Evolutionary conservation across 2,888 invertebrate genomes (phyloP).

Genomic region (Diloba caeruleocephala): DNA sequence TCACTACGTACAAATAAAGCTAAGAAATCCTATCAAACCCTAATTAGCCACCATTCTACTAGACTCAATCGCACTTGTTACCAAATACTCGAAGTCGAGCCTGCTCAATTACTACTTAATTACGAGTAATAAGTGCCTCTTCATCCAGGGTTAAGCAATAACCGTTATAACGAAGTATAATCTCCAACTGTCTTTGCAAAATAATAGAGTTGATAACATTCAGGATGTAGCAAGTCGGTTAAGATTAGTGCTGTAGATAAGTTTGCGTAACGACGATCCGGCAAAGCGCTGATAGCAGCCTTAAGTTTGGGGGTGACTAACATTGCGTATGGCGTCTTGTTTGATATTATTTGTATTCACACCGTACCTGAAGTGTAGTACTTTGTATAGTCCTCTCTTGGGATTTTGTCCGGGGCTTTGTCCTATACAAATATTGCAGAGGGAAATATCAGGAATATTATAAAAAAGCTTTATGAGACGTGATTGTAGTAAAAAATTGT

Average conservation of each 20-base stretch:
- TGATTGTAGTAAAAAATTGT: no score
- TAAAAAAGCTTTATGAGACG: no score
- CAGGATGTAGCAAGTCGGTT: constrained; percentile 51
- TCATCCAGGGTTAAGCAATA: constrained; percentile 48
- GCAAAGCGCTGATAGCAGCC: constrained; percentile 36
- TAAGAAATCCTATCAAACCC: constrained; percentile 27
- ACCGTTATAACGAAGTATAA: constrained; percentile 48
- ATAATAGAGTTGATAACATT: constrained; percentile 64
- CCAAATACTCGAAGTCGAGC: constrained; percentile 20
- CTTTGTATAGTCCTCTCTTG: background rate
- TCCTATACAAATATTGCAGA: no score
- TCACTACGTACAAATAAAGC: constrained; percentile 19
- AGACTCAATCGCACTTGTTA: constrained; percentile 33
- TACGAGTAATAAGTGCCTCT: constrained; percentile 45
- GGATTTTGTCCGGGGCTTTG: no score
- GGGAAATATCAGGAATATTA: no score
- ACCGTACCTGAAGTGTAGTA: background rate
- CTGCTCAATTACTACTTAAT: constrained; percentile 54
- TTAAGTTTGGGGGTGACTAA: constrained; percentile 26
- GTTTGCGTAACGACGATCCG: constrained; percentile 32
- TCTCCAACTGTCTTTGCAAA: constrained; percentile 46
- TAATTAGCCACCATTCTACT: constrained; percentile 18
- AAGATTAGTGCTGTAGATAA: constrained; percentile 59
- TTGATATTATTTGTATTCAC: constrained; percentile 10
- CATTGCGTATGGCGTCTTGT: constrained; percentile 15